Percentiles rank a stretch among this genome's conserved stretches.
phyloP scores from a whole-genome alignment of 2,888 invertebrate species.

The Agriopis marginaria region DNA sequence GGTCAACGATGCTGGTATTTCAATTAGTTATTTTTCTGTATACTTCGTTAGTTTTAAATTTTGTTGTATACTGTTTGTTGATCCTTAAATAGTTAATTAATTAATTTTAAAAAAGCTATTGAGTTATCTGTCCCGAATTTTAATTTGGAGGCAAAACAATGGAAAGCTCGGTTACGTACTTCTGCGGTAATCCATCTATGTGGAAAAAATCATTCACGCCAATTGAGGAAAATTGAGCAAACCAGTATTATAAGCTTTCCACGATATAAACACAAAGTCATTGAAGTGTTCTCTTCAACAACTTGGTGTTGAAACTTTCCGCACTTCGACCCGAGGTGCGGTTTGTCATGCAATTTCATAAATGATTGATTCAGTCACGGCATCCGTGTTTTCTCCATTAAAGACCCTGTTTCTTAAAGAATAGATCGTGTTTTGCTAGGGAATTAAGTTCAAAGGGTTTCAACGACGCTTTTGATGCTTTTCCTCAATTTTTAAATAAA shows the following conservation, averaged over 20 bases:
- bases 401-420: background rate
- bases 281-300: slow-evolving; percentile 1
- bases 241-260: background rate
- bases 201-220: too few relatives aligned
- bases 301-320: slow-evolving; percentile 23
- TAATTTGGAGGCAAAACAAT: too few relatives aligned
- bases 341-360: slow-evolving; percentile 29
- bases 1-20: too few relatives aligned
- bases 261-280: background rate
- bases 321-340: slow-evolving; percentile 12
- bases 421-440: background rate
- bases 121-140: too few relatives aligned
- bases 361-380: slow-evolving; percentile 29
- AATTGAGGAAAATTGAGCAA: background rate
- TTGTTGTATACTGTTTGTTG: too few relatives aligned
- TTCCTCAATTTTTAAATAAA: too few relatives aligned
- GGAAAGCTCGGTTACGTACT: too few relatives aligned
- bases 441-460: background rate
- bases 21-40: too few relatives aligned
- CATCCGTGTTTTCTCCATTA: slow-evolving; percentile 2
- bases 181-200: too few relatives aligned
- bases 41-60: too few relatives aligned
- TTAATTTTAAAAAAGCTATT: too few relatives aligned
- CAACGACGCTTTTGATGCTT: background rate
- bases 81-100: too few relatives aligned